A percentile compares a stretch with the other conserved stretches of the same genome.
phyloP scores from a whole-genome alignment of 2,113 vertebrate genomes.

The Sander vitreus region DNA sequence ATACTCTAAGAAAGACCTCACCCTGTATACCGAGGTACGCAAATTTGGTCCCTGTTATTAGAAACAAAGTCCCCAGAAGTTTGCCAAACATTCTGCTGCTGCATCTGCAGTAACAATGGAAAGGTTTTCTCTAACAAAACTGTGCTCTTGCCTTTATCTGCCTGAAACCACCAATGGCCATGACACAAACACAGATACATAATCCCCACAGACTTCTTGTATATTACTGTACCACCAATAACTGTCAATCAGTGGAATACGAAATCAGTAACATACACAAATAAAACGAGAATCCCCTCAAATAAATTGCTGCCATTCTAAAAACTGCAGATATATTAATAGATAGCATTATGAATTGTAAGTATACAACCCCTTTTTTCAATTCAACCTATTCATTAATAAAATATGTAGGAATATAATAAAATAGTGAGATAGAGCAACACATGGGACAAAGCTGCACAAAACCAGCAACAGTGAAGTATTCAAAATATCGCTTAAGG shows the following conservation, averaged over 20 bases:
- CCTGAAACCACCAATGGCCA: not conserved
- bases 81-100: not conserved
- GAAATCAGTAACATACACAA: not conserved
- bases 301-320: not conserved
- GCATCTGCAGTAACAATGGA: not conserved
- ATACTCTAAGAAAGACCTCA: not conserved
- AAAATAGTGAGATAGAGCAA: not conserved
- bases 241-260: not conserved
- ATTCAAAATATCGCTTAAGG: not conserved
- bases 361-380: not conserved
- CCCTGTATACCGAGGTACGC: not conserved
- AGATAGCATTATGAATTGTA: not conserved
- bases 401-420: too few species aligned
- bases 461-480: not conserved
- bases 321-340: not conserved
- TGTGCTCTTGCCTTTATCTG: not conserved
- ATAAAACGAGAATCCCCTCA: not conserved
- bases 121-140: not conserved
- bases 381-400: not conserved
- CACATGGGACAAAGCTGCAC: not conserved
- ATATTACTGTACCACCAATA: not conserved
- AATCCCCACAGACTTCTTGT: not conserved
- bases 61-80: not conserved
- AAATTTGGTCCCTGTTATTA: not conserved
- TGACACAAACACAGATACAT: not conserved